These are phyloP conservation scores for Zelostemma sp. DNA, from an alignment of 1,140 invertebrate genomes.

Conservation along the genomic window DNA sequence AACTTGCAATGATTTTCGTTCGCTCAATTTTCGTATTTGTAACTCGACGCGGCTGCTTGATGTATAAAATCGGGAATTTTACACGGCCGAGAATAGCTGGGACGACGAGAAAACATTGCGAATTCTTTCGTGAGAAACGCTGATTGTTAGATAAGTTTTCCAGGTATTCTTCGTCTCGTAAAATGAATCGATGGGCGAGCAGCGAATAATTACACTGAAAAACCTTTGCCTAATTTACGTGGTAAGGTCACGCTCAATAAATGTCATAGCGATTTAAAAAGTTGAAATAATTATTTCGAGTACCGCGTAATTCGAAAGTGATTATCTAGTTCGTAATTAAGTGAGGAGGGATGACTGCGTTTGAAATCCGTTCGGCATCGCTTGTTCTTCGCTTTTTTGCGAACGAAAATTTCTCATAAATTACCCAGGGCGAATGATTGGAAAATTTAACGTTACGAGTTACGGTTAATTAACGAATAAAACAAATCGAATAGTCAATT, in stretches of 20 bases:
- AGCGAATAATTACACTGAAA: slow-evolving; percentile 44
- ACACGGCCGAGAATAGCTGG: slow-evolving; percentile 24
- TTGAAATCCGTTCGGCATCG: no score
- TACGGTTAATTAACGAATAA: slow-evolving; percentile 39
- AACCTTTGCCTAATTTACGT: slow-evolving; percentile 64
- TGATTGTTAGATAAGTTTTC: slow-evolving; percentile 1
- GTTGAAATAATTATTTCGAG: slow-evolving; percentile 37
- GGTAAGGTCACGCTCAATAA: slow-evolving; percentile 67
- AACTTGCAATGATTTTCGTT: slow-evolving; percentile 40
- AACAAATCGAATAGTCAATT: slow-evolving; percentile 60
- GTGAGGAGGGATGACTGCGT: slow-evolving; percentile 12
- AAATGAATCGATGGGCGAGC: slow-evolving; percentile 27
- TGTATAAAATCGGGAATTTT: slow-evolving; percentile 18
- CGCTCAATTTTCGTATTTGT: slow-evolving; percentile 56
- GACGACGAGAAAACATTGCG: slow-evolving; percentile 11
- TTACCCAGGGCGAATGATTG: slow-evolving; percentile 12
- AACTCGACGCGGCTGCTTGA: slow-evolving; percentile 4
- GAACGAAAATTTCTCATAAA: no score
- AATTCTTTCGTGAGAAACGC: background rate
- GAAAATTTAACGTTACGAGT: slow-evolving; percentile 20
- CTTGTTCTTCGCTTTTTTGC: no score
- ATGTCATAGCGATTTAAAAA: slow-evolving; percentile 58
- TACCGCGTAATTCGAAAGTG: slow-evolving; percentile 33
- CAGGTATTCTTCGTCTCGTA: slow-evolving; percentile 26
- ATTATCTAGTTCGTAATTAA: slow-evolving; percentile 28